Evolutionary conservation across 1,140 invertebrate genomes (phyloP).

Genomic region (Danaus melanippus): DNA sequence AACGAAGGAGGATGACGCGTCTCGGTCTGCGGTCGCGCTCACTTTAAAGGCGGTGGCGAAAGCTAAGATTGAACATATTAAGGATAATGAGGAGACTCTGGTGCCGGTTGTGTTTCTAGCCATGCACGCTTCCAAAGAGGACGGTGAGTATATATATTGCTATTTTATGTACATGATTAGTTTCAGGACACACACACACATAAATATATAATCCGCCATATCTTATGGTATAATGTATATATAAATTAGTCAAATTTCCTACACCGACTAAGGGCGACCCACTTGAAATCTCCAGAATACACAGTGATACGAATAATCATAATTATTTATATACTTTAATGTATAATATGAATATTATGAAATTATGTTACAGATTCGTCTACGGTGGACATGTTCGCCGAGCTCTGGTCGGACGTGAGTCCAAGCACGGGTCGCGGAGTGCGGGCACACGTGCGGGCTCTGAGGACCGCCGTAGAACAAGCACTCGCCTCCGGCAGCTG

Average conservation of each 20-base stretch:
- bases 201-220: too few relatives aligned
- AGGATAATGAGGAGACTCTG: constrained; percentile 82
- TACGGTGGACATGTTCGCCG: constrained; percentile 85
- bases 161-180: too few relatives aligned
- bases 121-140: constrained; percentile 85
- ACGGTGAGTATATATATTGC: constrained; percentile 47
- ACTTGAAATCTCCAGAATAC: too few relatives aligned
- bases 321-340: too few relatives aligned
- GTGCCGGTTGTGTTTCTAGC: constrained; percentile 91
- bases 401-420: constrained; percentile 91
- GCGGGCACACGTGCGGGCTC: constrained; percentile 81
- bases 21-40: constrained; percentile 82
- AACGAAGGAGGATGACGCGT: constrained; percentile 77
- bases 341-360: too few relatives aligned
- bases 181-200: too few relatives aligned
- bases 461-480: constrained; percentile 79
- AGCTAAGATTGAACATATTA: constrained; percentile 87
- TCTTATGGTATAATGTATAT: too few relatives aligned
- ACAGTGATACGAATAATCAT: too few relatives aligned
- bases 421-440: constrained; percentile 87
- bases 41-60: constrained; percentile 87
- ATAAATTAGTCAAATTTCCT: too few relatives aligned
- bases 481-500: constrained; percentile 87
- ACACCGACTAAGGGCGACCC: too few relatives aligned
- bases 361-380: constrained; percentile 46